phyloP scores from a whole-genome alignment of 2,113 vertebrate genomes.

The Chauna torquata region DNA sequence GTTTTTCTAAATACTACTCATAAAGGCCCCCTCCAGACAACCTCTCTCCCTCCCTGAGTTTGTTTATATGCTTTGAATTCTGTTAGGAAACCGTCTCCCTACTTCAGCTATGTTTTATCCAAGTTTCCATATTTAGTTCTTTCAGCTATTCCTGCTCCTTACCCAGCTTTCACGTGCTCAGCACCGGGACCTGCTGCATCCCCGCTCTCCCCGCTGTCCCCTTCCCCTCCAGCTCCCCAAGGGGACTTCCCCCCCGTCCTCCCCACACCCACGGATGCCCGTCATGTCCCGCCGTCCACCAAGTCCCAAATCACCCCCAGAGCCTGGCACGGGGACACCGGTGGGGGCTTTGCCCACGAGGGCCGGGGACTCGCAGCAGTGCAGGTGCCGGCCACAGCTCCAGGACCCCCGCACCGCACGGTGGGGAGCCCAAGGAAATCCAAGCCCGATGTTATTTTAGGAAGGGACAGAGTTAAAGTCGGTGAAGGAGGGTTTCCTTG shows the following conservation, averaged over 20 bases:
- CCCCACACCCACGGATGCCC: accelerated
- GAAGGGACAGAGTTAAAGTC: conserved; percentile 57
- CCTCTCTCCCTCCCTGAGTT: conserved; percentile 41
- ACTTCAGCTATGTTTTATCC: conserved; percentile 41
- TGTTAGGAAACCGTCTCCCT: conserved; percentile 58
- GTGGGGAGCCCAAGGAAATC: background rate
- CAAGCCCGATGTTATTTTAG: background rate
- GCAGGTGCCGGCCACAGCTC: accelerated
- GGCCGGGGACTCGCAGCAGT: accelerated
- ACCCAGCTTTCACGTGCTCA: background rate
- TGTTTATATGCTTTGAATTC: conserved; percentile 62
- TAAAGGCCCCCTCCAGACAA: conserved; percentile 44
- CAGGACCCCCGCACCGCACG: accelerated
- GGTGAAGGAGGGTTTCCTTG: conserved; percentile 4
- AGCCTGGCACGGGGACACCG: accelerated
- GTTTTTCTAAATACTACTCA: conserved; percentile 43
- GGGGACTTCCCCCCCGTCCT: background rate
- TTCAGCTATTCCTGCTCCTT: conserved; percentile 49
- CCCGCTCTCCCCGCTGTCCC: background rate
- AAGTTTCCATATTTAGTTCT: conserved; percentile 70
- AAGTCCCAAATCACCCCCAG: background rate
- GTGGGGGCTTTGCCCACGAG: accelerated
- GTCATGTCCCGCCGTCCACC: accelerated
- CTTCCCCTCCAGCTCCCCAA: background rate
- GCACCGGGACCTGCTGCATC: background rate